phyloP scores from a whole-genome alignment of 2,888 invertebrate species.

The Caradrina kadenii region DNA sequence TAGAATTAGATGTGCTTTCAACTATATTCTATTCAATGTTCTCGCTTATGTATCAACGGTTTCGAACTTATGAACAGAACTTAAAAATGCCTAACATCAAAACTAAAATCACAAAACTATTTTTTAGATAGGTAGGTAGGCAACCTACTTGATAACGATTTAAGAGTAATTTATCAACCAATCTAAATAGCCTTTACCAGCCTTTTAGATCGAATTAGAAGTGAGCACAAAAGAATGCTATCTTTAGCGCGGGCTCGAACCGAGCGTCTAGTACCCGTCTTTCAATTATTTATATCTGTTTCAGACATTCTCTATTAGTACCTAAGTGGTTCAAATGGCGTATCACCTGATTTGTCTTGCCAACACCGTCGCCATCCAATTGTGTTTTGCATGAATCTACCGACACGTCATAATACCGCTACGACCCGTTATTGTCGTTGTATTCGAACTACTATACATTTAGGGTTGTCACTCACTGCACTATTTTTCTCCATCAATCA shows the following conservation, averaged over 20 bases:
- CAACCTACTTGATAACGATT: not conserved
- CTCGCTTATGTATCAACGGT: no score
- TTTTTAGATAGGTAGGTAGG: no score
- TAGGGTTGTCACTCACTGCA: slow-evolving; percentile 34
- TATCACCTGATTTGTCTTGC: slow-evolving; percentile 22
- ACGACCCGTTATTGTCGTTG: slow-evolving; percentile 43
- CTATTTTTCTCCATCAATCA: slow-evolving; percentile 15
- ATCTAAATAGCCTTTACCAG: slow-evolving; percentile 10
- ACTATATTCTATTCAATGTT: no score
- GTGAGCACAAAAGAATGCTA: slow-evolving; percentile 24
- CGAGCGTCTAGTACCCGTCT: not conserved
- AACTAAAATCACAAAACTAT: not conserved
- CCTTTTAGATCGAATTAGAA: slow-evolving; percentile 12
- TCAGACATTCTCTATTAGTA: slow-evolving; percentile 13
- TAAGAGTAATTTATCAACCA: slow-evolving; percentile 1
- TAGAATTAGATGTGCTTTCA: no score
- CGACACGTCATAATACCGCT: slow-evolving; percentile 31
- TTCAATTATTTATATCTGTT: slow-evolving; percentile 16
- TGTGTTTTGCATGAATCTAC: slow-evolving; percentile 26
- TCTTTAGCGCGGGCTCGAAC: not conserved
- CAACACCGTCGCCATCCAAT: slow-evolving; percentile 9
- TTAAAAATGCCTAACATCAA: not conserved
- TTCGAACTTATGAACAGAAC: not conserved
- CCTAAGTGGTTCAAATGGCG: slow-evolving; percentile 3
- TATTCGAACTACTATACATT: slow-evolving; percentile 19